Evolutionary conservation across 1,140 invertebrate species (phyloP).

Genomic region (Drosophila navojoa): DNA sequence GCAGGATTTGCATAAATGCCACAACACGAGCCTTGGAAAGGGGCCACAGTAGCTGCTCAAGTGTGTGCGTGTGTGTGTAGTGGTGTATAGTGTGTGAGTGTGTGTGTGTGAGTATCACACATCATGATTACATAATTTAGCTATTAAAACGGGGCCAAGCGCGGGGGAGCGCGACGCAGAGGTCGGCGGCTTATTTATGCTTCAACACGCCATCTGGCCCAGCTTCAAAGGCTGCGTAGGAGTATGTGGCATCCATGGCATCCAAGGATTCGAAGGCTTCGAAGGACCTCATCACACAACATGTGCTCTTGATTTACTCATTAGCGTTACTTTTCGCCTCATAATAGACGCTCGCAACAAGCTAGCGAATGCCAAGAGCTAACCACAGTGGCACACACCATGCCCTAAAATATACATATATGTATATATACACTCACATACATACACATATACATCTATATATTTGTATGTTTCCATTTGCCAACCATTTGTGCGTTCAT

Average conservation of each 20-base stretch:
- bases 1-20: conserved; percentile 79
- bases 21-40: conserved; percentile 47
- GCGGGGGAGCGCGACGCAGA: not conserved
- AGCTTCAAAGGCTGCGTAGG: conserved; percentile 66
- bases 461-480: not conserved
- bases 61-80: conserved; percentile 33
- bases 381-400: conserved; percentile 26
- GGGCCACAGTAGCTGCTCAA: conserved; percentile 11
- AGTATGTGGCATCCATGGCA: not conserved
- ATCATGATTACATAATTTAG: conserved; percentile 83
- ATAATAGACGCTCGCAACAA: conserved; percentile 76
- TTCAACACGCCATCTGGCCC: conserved; percentile 73
- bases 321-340: conserved; percentile 80
- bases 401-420: not conserved
- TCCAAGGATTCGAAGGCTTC: not conserved
- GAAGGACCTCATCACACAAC: conserved; percentile 66
- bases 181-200: conserved; percentile 69
- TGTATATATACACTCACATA: not conserved
- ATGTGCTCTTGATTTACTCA: conserved; percentile 81
- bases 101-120: conserved; percentile 71
- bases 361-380: conserved; percentile 19
- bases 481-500: conserved; percentile 44
- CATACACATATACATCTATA: not conserved
- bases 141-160: conserved; percentile 74
- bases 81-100: conserved; percentile 25